phyloP scores from a whole-genome alignment of 2,888 invertebrate genomes.

The Acrobasis suavella region DNA sequence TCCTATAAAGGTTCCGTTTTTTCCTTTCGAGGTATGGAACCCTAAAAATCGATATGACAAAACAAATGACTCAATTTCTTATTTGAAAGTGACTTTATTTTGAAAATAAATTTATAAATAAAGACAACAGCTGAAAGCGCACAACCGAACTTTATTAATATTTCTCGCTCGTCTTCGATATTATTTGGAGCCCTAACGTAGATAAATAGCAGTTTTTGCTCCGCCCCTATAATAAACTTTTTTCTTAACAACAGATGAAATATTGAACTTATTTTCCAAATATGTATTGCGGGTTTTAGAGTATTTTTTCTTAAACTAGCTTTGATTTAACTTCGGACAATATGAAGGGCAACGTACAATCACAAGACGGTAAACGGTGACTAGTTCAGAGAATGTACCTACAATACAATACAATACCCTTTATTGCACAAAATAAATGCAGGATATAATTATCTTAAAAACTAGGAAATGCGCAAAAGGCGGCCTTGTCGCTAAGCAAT shows the following conservation, averaged over 20 bases:
- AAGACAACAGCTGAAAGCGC: background rate
- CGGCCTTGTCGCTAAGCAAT: too few species aligned
- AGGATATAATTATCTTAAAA: too few species aligned
- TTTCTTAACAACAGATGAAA: background rate
- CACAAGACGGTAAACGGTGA: too few species aligned
- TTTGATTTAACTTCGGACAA: background rate
- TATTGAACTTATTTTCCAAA: background rate
- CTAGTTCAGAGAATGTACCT: too few species aligned
- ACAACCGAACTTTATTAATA: constrained; percentile 5
- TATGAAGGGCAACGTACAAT: too few species aligned
- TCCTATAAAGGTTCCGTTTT: too few species aligned
- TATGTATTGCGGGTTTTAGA: background rate
- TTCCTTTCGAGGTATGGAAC: too few species aligned
- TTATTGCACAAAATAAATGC: too few species aligned
- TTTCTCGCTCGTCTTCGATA: background rate
- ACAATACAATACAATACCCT: too few species aligned
- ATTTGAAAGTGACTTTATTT: background rate
- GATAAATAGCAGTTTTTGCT: background rate
- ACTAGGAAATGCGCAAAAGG: too few species aligned
- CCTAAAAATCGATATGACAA: background rate
- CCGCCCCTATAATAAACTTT: background rate
- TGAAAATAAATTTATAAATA: background rate
- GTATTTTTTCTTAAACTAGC: background rate
- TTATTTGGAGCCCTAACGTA: background rate
- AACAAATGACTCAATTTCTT: background rate